These are phyloP conservation scores for Henricia sp. DNA, from an alignment of 53 echinoderm and acorn worm species.

Conservation along the genomic window DNA sequence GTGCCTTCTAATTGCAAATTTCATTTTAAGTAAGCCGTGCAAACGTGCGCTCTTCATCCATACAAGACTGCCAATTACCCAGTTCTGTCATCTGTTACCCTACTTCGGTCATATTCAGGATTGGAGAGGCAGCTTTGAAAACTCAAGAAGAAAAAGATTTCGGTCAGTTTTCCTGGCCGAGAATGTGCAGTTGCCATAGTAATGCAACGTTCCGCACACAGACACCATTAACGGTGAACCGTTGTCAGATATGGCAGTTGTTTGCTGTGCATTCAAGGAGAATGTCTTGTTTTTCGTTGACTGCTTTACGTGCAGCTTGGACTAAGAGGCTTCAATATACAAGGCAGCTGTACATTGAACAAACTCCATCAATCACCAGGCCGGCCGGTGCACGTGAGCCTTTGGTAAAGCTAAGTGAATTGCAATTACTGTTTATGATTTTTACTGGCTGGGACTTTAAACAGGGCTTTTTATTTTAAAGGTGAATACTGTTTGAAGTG, in stretches of 20 bases:
- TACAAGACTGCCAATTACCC: neutral
- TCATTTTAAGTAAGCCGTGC: too few species aligned
- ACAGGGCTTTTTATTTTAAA: neutral
- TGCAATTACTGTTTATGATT: too few species aligned
- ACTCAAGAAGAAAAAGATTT: neutral
- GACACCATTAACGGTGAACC: neutral
- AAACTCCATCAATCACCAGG: neutral
- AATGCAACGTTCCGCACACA: neutral
- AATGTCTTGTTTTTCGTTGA: neutral
- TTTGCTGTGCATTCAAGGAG: neutral
- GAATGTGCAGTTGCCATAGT: constrained; percentile 5
- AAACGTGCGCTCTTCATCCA: too few species aligned
- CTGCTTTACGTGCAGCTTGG: constrained; percentile 1
- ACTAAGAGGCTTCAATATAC: neutral
- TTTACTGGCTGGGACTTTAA: neutral
- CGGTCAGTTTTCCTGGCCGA: neutral
- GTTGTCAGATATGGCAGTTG: neutral
- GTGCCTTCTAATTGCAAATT: too few species aligned
- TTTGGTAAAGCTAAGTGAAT: too few species aligned
- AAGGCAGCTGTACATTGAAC: neutral
- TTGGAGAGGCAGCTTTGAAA: neutral
- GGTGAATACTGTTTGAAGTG: neutral
- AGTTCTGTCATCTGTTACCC: neutral
- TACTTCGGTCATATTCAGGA: neutral
- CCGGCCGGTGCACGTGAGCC: too few species aligned